Evolutionary conservation across 2,113 vertebrate genomes (phyloP).

Genomic region (Copsychus sechellarum): DNA sequence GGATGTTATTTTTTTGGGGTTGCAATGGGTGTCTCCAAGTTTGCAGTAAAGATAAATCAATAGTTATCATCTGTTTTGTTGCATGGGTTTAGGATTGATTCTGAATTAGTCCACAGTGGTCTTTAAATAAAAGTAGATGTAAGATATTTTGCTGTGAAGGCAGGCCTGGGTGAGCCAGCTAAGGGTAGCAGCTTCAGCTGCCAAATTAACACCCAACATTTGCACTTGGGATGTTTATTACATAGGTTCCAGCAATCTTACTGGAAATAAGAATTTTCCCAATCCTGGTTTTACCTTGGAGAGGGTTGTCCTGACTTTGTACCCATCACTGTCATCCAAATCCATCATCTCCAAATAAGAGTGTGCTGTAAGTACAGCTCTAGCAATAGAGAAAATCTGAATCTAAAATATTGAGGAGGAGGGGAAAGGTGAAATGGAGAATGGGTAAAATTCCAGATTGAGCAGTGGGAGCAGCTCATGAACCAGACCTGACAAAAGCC

Average conservation of each 20-base stretch:
- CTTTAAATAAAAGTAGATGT: background rate
- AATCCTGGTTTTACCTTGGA: background rate
- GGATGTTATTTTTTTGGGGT: background rate
- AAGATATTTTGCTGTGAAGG: background rate
- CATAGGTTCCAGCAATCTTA: background rate
- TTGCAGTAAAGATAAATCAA: background rate
- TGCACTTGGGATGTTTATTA: background rate
- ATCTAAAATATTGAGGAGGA: background rate
- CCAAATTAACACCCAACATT: background rate
- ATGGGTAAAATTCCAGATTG: background rate
- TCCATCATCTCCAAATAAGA: background rate
- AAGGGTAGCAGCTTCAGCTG: background rate
- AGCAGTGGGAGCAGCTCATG: background rate
- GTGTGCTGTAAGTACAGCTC: background rate
- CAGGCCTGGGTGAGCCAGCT: background rate
- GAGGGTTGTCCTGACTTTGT: background rate
- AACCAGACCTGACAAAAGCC: background rate
- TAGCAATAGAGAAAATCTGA: background rate
- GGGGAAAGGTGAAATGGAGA: background rate
- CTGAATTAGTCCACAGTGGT: background rate
- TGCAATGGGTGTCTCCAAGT: fast-evolving
- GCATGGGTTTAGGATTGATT: background rate
- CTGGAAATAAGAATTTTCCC: background rate
- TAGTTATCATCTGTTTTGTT: background rate
- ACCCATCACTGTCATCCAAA: background rate